A percentile compares a stretch with the other conserved stretches of the same genome.
Conservation (phyloP, 2,888 invertebrate species). For the Synanthedon vespiformis region DNA sequence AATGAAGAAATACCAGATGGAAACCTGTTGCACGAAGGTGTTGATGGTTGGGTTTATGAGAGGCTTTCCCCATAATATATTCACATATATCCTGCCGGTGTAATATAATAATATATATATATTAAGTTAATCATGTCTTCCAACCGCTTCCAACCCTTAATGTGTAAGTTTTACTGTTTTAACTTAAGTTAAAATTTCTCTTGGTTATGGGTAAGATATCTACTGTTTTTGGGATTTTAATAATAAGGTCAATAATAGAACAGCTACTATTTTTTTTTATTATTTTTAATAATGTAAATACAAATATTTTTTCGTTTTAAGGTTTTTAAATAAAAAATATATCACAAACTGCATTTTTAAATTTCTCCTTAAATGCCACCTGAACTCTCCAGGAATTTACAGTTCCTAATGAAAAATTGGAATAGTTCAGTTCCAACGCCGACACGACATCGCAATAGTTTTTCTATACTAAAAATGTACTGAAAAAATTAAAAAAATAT, state of each 20-base stretch:
- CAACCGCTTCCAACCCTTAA: not conserved
- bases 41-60: conserved; percentile 92
- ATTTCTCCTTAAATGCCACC: conserved; percentile 76
- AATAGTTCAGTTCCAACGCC: conserved; percentile 86
- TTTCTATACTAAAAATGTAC: conserved; percentile 23
- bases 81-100: not conserved
- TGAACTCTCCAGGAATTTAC: conserved; percentile 71
- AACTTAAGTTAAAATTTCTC: too few species aligned
- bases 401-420: conserved; percentile 70
- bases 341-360: conserved; percentile 37
- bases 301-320: not conserved
- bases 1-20: conserved; percentile 75
- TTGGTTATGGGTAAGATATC: not conserved
- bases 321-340: not conserved
- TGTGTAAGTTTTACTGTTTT: too few species aligned
- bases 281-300: not conserved
- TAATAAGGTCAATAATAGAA: not conserved
- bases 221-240: not conserved
- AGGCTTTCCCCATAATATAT: conserved; percentile 81
- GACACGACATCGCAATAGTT: conserved; percentile 91
- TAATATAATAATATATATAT: not conserved
- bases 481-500: too few species aligned
- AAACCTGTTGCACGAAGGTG: conserved; percentile 76
- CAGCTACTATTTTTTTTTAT: not conserved
- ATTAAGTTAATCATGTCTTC: not conserved